A percentile compares a stretch with the other conserved stretches of the same genome.
Evolutionary conservation across 2,888 invertebrate species (phyloP).

Genomic region (Caenorhabditis plicata): DNA sequence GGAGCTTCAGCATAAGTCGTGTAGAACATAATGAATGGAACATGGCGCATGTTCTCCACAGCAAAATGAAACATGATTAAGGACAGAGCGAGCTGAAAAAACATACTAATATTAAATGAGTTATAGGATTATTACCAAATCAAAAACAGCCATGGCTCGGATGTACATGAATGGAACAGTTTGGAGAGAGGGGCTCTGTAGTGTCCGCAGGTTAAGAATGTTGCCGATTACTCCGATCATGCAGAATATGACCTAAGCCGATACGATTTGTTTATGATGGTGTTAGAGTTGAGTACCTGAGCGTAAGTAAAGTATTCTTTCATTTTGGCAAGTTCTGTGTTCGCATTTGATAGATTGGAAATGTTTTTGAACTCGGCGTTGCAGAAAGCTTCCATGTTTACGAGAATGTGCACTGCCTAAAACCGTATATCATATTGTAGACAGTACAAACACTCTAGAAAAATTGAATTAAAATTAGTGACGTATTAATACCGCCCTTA

Average conservation of each 20-base stretch:
- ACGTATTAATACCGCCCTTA: too few species aligned
- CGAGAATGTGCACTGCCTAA: conserved; percentile 11
- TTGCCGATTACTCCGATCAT: conserved; percentile 73
- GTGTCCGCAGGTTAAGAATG: conserved; percentile 77
- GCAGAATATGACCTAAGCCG: conserved; percentile 47
- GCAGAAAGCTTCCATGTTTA: conserved; percentile 32
- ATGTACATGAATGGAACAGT: conserved; percentile 80
- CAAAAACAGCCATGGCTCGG: conserved; percentile 78
- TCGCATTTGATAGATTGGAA: background rate
- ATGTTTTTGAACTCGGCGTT: conserved; percentile 11
- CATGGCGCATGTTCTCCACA: conserved; percentile 14
- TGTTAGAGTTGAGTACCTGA: conserved; percentile 8
- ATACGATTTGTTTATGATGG: background rate
- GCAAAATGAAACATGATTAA: conserved; percentile 27
- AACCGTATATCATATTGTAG: background rate
- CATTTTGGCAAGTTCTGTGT: conserved; percentile 3
- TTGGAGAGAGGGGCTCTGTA: conserved; percentile 78
- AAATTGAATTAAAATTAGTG: too few species aligned
- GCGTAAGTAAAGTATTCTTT: conserved; percentile 16
- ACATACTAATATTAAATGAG: background rate
- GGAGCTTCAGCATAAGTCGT: conserved; percentile 76
- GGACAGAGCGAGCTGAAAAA: conserved; percentile 22
- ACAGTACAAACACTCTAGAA: too few species aligned
- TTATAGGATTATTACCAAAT: conserved; percentile 70
- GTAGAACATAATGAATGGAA: conserved; percentile 69